A percentile compares a stretch with the other conserved stretches of the same genome.
Evolutionary conservation across 2,113 vertebrate genomes (phyloP).

Genomic region (Paratilapia polleni): DNA sequence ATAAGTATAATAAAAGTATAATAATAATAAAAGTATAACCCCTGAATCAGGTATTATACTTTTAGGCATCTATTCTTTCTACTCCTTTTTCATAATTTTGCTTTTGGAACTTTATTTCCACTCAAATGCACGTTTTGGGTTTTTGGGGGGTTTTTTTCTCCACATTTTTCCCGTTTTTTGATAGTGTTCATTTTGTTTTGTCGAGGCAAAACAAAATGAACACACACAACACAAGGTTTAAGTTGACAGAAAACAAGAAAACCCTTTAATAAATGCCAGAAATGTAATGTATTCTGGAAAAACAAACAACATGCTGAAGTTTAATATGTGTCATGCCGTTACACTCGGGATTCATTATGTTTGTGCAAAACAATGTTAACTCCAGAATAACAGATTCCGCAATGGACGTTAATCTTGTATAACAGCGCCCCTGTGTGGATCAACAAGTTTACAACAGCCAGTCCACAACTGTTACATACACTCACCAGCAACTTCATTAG

Average conservation of each 20-base stretch:
- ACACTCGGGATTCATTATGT: background rate
- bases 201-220: background rate
- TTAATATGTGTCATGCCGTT: background rate
- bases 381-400: background rate
- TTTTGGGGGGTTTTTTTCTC: too few relatives aligned
- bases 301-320: too few relatives aligned
- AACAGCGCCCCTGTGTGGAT: slow-evolving; percentile 9
- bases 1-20: background rate
- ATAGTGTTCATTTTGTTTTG: background rate
- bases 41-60: rapidly evolving
- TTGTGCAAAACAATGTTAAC: background rate
- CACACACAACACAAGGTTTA: background rate
- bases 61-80: background rate
- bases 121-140: background rate
- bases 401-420: background rate
- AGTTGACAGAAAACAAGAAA: rapidly evolving
- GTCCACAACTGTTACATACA: rapidly evolving
- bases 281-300: background rate
- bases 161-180: too few relatives aligned
- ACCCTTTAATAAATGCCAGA: background rate
- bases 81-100: background rate
- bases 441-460: background rate
- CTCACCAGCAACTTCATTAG: background rate
- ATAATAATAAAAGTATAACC: background rate
- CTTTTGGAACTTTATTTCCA: background rate